Base-by-base conservation (phyloP, 1,140 invertebrate genomes). In the Aphidius gifuensis region DNA sequence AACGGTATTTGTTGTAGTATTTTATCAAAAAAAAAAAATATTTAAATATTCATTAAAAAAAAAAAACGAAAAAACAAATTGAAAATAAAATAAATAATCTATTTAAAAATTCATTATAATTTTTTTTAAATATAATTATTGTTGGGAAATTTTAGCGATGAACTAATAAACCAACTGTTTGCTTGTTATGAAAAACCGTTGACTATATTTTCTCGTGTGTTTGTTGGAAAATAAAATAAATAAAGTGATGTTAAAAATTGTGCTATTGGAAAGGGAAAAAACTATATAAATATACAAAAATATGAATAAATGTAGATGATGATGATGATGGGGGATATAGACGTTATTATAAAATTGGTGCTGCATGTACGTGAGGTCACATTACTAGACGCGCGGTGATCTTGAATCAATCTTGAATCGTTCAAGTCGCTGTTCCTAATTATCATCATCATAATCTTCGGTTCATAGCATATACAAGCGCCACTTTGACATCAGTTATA, bases 331-430 rank as follows among this genome's bases (percentile, higher is more conserved):
- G 23, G 23, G 23, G 23, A 32, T 32, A 32, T 32, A 56, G 69
- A 64, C 72, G 69, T 71, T 79, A 80, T 78, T 75, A 80, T 79
- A 80, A 79, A 80, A 78, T 78, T 72, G 69, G 68, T 78, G 76
- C 77, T 75, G 76, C 76, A 77, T 64, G 60, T 64, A 73, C 74
- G 64, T 71, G 77, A 77, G 74, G 74, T 76, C 72, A 73, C 71
- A 71, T 71, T 69, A 68, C 64, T 73, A 68, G 69, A 60, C 62
- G 60, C 45, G 64, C 58, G 69, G 68, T 69, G 73, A 76, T 76
- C 72, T 69, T 65, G 70, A 74, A 77, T 72, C 63, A 71, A 75
- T 73, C 70, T 66, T 64, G 50, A 39, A 53, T 53, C 53, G 56
- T 53, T 54, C 23, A 68, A 76, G 75, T 78, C 71, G 78, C 74